These are phyloP conservation scores for Serinus canaria DNA, from an alignment of 2,113 vertebrate genomes.

Conservation along the genomic window DNA sequence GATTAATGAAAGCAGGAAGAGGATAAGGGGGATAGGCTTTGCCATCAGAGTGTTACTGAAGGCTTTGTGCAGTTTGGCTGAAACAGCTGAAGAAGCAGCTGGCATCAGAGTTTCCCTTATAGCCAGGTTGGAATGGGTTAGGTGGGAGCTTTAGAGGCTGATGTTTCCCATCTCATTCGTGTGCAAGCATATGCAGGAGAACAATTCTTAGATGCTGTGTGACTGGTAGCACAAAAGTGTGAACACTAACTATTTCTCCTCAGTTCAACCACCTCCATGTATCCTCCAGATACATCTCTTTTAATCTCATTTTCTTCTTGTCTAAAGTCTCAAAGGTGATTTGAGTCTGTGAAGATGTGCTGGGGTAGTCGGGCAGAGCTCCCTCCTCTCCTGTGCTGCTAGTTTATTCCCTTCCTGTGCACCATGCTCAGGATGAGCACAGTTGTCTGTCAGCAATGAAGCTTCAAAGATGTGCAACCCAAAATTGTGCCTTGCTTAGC, in stretches of 20 bases:
- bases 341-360: background rate
- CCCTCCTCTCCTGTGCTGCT: background rate
- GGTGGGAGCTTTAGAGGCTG: background rate
- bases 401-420: background rate
- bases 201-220: background rate
- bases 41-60: background rate
- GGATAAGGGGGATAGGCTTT: background rate
- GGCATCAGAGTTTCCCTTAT: rapidly evolving
- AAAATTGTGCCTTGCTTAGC: background rate
- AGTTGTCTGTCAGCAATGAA: background rate
- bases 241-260: background rate
- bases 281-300: background rate
- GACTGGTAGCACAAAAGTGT: background rate
- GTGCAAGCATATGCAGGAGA: background rate
- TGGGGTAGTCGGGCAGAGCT: background rate
- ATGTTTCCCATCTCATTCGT: rapidly evolving
- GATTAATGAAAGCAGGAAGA: background rate
- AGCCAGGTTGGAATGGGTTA: background rate
- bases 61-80: background rate
- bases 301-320: background rate
- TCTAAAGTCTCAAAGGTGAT: background rate
- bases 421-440: background rate
- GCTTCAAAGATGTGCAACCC: background rate
- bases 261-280: background rate
- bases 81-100: background rate